Evolutionary conservation across 2,888 invertebrate genomes (phyloP), one percentile per base, ranked within the genome.

Genomic region (Dolichopus griseipennis): DNA sequence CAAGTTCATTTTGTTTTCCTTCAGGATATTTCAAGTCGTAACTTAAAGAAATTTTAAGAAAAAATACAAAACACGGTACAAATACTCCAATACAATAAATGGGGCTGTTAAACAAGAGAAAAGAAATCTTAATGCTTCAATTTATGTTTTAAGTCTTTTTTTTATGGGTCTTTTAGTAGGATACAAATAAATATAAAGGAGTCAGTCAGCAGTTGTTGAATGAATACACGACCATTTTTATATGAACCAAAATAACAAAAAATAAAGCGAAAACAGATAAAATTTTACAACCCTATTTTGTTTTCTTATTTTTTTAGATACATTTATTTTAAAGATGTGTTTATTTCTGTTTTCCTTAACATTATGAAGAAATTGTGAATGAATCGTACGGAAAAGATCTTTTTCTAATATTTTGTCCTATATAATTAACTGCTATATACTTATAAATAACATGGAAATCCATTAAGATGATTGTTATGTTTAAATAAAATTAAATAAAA

Each of bases 261-360:
- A 52, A 52, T 15, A 41, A 18, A 52, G n/a, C 2, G 18, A 52
- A 15, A 52, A 1, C 18, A 52, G 52, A 52, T 52, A 52, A 52
- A 52, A 6, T 52, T 52, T 52, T 52, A 52, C 18, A 18, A 52
- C 15, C 52, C 52, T 52, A 2, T 52, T 3, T 12, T 52, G 9
- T 52, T 18, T 6, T 52, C 18, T 52, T 52, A 52, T 52, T 52
- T 52, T 52, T 5, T n/a, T n/a, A 12, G 2, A 2, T 52, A 18
- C 6, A 18, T 52, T 52, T 52, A 18, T 52, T 52, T 52, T 52
- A 12, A 52, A n/a, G 52, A 52, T 52, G 18, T 52, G 52, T 52
- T 52, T 52, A 52, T 52, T 52, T 27, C 27, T 52, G n/a, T 52
- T 52, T 52, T 52, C 27, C 52, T 52, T n/a, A 52, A 52, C n/a